Base-by-base conservation (phyloP, 2,113 vertebrate genomes). In the Thunnus thynnus region DNA sequence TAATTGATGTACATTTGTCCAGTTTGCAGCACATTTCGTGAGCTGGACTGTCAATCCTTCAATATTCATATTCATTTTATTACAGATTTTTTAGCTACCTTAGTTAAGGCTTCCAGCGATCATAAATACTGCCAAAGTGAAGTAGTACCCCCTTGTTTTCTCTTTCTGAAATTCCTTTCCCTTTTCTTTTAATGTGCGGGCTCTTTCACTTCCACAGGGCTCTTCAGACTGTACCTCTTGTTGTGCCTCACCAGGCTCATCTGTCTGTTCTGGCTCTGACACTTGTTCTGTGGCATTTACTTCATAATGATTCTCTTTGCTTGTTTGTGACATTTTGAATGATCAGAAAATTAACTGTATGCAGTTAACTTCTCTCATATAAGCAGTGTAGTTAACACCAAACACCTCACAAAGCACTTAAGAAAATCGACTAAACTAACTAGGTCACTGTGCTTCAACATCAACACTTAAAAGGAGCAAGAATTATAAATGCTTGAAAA, bases 51-150 rank as follows among this genome's bases (percentile, higher is more conserved):
- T 82, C 51, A 27, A 54, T 70, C 4, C 11, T 46, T 17, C 60
- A 0, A 9, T 72, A 62, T 22, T 76, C 61, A 16, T 22, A 22
- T 22, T 22, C 22, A 22, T 48, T n/a, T 82, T 32, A 52, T 51
- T 10, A 68, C 44, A 60, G 52, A 55, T 6, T 30, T 78, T 55
- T 78, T 78, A 14, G 57, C 20, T 0, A 63, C 32, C 32, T 78
- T 78, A 12, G 36, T 63, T 1, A 64, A 41, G 20, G 50, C 77
- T 4, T 71, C 13, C 68, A 72, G 13, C n/a, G 6, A 11, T 80
- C 68, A 72, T 80, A 80, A 57, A 65, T 56, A 2, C 51, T 72
- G 13, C 65, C 50, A 57, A 80, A 72, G 30, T 11, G 16, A 22
- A 64, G 50, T 3, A 30, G 17, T 4, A 72, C 51, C 2, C 50